Evolutionary conservation across 2,888 invertebrate genomes (phyloP).

Genomic region (Tryphoninae sp.): DNA sequence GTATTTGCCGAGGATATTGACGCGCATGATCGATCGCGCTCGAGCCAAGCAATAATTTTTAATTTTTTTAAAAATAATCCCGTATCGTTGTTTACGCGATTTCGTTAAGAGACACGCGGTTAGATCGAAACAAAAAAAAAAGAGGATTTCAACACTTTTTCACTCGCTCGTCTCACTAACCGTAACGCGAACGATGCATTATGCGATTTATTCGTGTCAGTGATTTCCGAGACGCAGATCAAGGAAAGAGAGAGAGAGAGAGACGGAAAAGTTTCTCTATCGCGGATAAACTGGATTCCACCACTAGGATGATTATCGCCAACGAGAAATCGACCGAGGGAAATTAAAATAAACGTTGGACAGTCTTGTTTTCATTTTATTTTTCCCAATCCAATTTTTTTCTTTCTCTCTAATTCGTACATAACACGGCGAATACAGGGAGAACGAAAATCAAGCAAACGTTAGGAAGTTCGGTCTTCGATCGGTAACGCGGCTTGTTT

Average conservation of each 20-base stretch:
- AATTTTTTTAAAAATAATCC: no score
- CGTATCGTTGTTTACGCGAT: no score
- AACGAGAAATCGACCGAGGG: background rate
- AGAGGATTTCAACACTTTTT: no score
- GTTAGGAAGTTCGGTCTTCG: background rate
- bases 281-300: slow-evolving; percentile 34
- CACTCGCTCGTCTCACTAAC: no score
- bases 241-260: background rate
- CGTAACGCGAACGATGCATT: background rate
- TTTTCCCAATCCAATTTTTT: background rate
- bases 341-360: slow-evolving; percentile 9
- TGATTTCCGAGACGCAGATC: background rate
- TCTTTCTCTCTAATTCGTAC: background rate
- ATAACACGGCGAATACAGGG: slow-evolving; percentile 5
- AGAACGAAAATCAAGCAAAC: background rate
- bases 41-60: no score
- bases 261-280: slow-evolving; percentile 11
- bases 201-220: slow-evolving; percentile 13
- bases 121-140: no score
- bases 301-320: slow-evolving; percentile 31
- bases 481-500: slow-evolving; percentile 7
- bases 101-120: no score
- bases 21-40: no score
- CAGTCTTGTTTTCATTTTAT: background rate
- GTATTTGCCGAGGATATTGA: no score